These are phyloP conservation scores for Itoplectis maculator DNA, from an alignment of 2,888 invertebrate genomes.

Conservation along the genomic window DNA sequence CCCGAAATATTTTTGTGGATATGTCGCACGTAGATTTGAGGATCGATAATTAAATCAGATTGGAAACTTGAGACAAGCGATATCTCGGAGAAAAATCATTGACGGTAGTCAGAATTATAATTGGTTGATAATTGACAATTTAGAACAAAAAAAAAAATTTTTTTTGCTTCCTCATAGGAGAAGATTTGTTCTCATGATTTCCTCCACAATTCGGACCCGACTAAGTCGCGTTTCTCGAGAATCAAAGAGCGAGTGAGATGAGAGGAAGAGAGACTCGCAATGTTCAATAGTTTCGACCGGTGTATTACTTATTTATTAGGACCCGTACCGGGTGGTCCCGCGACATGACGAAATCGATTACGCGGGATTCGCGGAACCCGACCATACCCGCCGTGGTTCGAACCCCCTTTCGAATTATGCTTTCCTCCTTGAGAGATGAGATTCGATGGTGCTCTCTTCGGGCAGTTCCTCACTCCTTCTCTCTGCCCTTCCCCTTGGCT, in stretches of 20 bases:
- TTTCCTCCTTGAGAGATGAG: slow-evolving; percentile 72
- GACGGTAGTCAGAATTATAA: too few species aligned
- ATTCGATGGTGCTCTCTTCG: slow-evolving; percentile 55
- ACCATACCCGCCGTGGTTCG: slow-evolving; percentile 64
- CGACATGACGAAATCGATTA: slow-evolving; percentile 85
- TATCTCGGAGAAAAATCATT: too few species aligned
- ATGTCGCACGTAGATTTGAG: too few species aligned
- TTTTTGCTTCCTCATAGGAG: too few species aligned
- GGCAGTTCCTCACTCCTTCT: slow-evolving; percentile 40
- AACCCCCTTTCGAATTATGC: slow-evolving; percentile 79
- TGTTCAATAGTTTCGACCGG: slow-evolving; percentile 78
- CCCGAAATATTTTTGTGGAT: too few species aligned
- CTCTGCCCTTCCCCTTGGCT: slow-evolving; percentile 36
- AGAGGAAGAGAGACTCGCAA: slow-evolving; percentile 45
- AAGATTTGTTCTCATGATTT: not conserved
- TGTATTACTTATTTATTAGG: slow-evolving; percentile 85
- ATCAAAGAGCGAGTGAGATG: slow-evolving; percentile 15
- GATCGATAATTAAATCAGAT: too few species aligned
- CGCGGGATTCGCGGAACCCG: slow-evolving; percentile 83
- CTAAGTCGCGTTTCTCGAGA: not conserved
- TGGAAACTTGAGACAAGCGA: too few species aligned
- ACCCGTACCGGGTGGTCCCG: slow-evolving; percentile 83
- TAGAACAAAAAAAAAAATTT: too few species aligned
- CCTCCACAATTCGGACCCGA: not conserved
- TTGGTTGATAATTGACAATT: too few species aligned